Evolutionary conservation across 2,888 invertebrate species (phyloP), one percentile per base, ranked within the genome.

Genomic region (Mesoligia furuncula): DNA sequence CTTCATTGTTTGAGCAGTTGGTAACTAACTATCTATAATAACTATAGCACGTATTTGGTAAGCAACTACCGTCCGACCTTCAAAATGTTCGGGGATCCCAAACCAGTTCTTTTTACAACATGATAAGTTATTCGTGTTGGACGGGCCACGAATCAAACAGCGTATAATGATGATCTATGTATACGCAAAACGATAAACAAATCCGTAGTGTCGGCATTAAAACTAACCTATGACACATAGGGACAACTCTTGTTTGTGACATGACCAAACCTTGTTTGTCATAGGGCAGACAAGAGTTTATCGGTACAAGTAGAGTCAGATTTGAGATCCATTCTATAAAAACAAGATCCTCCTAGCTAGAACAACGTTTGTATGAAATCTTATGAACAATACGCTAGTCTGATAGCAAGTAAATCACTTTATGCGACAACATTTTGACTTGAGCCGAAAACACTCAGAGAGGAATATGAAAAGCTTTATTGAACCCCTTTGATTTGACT

Each of bases 401-500:
- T 79, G 75, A 71, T 79, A 78, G 71, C 64, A 82, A 66, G 65
- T 72, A 79, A 83, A 88, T 82, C 84, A 80, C 76, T 85, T 81
- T 71, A 79, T 69, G 61, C 62, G 75, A 75, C 80, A 82, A 85
- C 85, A 83, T 77, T 86, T 89, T 83, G 83, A 87, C 81, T 77
- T 86, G 87, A 86, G 79, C 84, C 74, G 59, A 83, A 85, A 88
- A 90, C 87, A 88, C 82, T 83, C 79, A 67, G 75, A 84, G 86
- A 90, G 87, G 86, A 90, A 91, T 89, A 90, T 86, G 86, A 88
- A 89, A 90, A 86, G 81, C 87, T 89, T 88, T 90, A 90, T 90
- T 83, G 85, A 89, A 91, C 89, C 90, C 90, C 86, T 92, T 91
- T 89, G 90, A 91, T 90, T 90, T 89, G 86, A 81, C 85, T 90